phyloP scores from a whole-genome alignment of 2,888 invertebrate species.

The Parascotia fuliginaria region DNA sequence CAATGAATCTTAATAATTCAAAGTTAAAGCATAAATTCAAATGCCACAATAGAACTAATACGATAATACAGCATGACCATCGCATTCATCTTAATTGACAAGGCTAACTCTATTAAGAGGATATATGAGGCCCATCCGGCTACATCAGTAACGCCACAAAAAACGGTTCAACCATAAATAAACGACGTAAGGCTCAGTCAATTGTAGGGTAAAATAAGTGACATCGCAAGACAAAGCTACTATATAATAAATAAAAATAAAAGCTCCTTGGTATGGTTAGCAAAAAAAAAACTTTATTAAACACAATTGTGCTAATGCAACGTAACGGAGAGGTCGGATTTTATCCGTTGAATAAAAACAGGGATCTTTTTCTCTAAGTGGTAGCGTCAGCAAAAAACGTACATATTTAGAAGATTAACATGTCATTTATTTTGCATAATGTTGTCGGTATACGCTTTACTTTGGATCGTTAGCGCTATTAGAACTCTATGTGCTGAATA shows the following conservation, averaged over 20 bases:
- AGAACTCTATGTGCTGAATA: not conserved
- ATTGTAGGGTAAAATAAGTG: conserved; percentile 18
- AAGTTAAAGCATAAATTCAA: not conserved
- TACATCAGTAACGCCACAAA: conserved; percentile 1
- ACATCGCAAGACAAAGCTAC: conserved; percentile 14
- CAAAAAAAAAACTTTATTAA: conserved; percentile 41
- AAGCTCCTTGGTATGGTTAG: conserved; percentile 23
- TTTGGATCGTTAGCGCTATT: conserved; percentile 1
- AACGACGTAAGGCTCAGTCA: conserved; percentile 4
- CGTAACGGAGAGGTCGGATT: conserved; percentile 19
- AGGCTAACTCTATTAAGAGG: not conserved
- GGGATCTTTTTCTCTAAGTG: conserved; percentile 38
- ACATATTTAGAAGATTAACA: conserved; percentile 3
- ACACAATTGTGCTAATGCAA: conserved; percentile 47
- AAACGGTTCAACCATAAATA: conserved; percentile 2
- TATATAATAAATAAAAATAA: conserved; percentile 39
- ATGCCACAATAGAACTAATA: not conserved
- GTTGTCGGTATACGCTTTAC: not conserved
- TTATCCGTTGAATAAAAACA: conserved; percentile 36
- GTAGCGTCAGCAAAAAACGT: conserved; percentile 33
- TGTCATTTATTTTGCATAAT: conserved; percentile 16
- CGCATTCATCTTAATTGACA: conserved; percentile 9
- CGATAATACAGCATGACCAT: not conserved
- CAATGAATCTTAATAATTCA: not conserved
- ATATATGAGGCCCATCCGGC: conserved; percentile 3